Base-by-base conservation (phyloP, 2,797 vertebrate species). In the Thalassophryne amazonica region DNA sequence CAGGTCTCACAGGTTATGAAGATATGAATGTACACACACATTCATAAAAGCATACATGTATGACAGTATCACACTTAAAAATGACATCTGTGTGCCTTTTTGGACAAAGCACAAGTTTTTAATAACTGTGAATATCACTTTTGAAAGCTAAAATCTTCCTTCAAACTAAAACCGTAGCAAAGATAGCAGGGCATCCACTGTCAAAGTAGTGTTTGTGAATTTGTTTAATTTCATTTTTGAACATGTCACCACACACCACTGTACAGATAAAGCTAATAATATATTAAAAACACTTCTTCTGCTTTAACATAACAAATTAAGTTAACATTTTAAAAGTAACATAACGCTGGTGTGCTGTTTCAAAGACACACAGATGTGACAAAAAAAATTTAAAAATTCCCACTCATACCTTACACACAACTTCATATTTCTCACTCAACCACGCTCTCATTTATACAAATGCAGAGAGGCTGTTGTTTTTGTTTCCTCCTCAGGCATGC, bases 401-500 rank as follows among this genome's bases (percentile, higher is more conserved):
- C 73, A 76, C 46, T 20, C 51, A 39, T 13, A 47, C 60, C 45
- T 45, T 41, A 40, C 55, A 73, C 67, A 76, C 73, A 70, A 62
- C 25, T 0, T 46, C 20, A 18, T 16, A 21, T 22, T 23, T 30
- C 24, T 52, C 28, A 14, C n/a, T 11, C 39, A 11, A 4, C 50
- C 36, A 43, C 45, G 32, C 31, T 39, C 47, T 42, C 72, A 59
- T 52, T 67, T 60, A 60, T 39, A 73, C 69, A 56, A 55, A 65
- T 12, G 34, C 63, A 37, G 63, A 53, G 69, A 78, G 62, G 73
- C 61, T 52, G 68, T 24, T 14, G 59, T 69, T 69, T 28, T 30
- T 46, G 59, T 69, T 69, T 28, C 30, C 46, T 73, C 69, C 76
- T 92, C 91, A 96, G 89, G 91, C 86, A 46, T 93, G 92, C 61